A percentile compares a stretch with the other conserved stretches of the same genome.
phyloP scores from a whole-genome alignment of 1,140 invertebrate species.

The Hydropsyche tenuis region DNA sequence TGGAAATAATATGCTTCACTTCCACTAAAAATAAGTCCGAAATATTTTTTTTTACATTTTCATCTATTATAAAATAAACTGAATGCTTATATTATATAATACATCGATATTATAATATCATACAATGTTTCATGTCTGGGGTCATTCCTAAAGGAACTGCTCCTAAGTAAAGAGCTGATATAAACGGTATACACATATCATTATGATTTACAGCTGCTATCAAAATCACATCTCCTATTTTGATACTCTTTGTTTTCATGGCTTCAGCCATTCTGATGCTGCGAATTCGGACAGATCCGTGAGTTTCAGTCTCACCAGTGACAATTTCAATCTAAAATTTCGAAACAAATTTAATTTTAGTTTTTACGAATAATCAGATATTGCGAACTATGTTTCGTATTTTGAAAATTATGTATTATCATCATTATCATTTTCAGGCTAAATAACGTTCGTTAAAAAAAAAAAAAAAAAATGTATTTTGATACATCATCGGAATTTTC shows the following conservation, averaged over 20 bases:
- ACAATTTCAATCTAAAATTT: slow-evolving; percentile 55
- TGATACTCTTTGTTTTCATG: slow-evolving; percentile 52
- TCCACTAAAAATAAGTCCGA: slow-evolving; percentile 31
- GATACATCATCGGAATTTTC: too few species aligned
- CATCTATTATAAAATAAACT: too few species aligned
- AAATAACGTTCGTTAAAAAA: too few species aligned
- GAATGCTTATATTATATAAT: too few species aligned
- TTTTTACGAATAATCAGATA: not conserved
- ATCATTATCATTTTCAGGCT: not conserved
- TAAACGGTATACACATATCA: slow-evolving; percentile 53
- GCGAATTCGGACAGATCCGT: slow-evolving; percentile 51
- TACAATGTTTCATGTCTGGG: slow-evolving; percentile 22
- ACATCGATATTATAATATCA: not conserved
- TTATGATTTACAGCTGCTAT: slow-evolving; percentile 55
- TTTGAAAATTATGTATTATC: not conserved
- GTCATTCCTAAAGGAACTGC: slow-evolving; percentile 29
- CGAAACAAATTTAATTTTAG: not conserved
- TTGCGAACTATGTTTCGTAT: too few species aligned
- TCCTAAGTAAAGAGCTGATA: slow-evolving; percentile 53
- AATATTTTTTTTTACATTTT: too few species aligned
- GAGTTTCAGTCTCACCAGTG: slow-evolving; percentile 55
- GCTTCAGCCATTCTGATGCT: slow-evolving; percentile 52
- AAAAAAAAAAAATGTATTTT: too few species aligned
- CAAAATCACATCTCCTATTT: slow-evolving; percentile 53
- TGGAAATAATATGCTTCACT: slow-evolving; percentile 25